phyloP scores from a whole-genome alignment of 2,888 invertebrate genomes.

The Thera britannica region DNA sequence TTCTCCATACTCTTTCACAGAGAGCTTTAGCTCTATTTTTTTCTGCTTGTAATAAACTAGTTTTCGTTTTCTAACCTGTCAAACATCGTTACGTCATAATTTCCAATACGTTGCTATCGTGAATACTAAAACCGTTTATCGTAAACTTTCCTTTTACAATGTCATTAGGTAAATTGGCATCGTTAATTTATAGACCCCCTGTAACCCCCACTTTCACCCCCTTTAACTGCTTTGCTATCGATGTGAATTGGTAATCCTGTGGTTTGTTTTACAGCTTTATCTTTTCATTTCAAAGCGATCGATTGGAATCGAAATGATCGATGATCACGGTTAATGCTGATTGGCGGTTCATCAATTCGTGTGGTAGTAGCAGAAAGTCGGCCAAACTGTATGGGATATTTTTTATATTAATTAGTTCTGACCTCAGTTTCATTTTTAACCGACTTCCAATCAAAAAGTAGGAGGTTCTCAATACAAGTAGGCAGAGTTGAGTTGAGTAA shows the following conservation, averaged over 20 bases:
- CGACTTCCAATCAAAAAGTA: too few species aligned
- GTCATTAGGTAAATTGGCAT: constrained; percentile 82
- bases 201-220: constrained; percentile 60
- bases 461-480: too few species aligned
- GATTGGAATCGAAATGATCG: constrained; percentile 37
- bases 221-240: constrained; percentile 73
- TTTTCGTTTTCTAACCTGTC: constrained; percentile 18
- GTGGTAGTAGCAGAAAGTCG: constrained; percentile 4
- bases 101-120: constrained; percentile 57
- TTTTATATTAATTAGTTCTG: background rate
- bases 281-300: constrained; percentile 63
- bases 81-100: constrained; percentile 43
- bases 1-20: background rate
- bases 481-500: too few species aligned
- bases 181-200: constrained; percentile 77
- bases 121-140: constrained; percentile 66
- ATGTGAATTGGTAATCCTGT: constrained; percentile 80
- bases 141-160: constrained; percentile 82
- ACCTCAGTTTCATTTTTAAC: background rate
- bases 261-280: constrained; percentile 81
- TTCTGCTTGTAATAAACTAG: background rate
- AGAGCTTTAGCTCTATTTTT: background rate
- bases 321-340: constrained; percentile 32
- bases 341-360: constrained; percentile 14
- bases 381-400: background rate